Percentiles rank a stretch among this genome's conserved stretches.
phyloP scores from a whole-genome alignment of 2,888 invertebrate genomes.

The Troides helena region DNA sequence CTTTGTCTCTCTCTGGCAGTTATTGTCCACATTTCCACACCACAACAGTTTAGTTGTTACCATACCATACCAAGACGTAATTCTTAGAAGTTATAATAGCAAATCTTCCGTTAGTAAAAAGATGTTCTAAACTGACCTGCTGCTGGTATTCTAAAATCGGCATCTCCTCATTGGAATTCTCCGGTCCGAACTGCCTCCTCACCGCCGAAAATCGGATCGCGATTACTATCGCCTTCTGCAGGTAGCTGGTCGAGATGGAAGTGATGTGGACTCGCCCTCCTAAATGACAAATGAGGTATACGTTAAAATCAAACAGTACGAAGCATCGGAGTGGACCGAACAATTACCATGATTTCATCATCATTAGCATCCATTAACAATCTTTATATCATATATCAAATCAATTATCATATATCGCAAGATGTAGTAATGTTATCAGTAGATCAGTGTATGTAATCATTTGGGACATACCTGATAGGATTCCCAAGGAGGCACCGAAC shows the following conservation, averaged over 20 bases:
- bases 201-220: slow-evolving; percentile 93
- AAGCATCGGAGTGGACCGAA: not conserved
- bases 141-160: slow-evolving; percentile 96
- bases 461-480: slow-evolving; percentile 81
- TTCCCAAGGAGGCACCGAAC: slow-evolving; percentile 91
- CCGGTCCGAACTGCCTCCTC: slow-evolving; percentile 92
- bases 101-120: not conserved
- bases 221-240: slow-evolving; percentile 88
- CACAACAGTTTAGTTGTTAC: no score
- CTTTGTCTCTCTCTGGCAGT: no score
- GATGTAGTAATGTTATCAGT: not conserved
- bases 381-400: no score
- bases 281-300: slow-evolving; percentile 31
- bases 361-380: not conserved
- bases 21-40: no score
- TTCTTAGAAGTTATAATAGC: no score
- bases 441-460: no score
- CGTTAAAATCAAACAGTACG: no score
- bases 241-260: slow-evolving; percentile 79
- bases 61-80: no score
- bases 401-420: not conserved
- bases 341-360: not conserved
- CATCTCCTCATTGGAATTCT: slow-evolving; percentile 83
- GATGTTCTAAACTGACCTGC: slow-evolving; percentile 77
- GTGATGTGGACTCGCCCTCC: slow-evolving; percentile 89